A percentile compares a stretch with the other conserved stretches of the same genome.
Evolutionary conservation across 2,888 invertebrate genomes (phyloP).

Genomic region (Quadriops clusia): DNA sequence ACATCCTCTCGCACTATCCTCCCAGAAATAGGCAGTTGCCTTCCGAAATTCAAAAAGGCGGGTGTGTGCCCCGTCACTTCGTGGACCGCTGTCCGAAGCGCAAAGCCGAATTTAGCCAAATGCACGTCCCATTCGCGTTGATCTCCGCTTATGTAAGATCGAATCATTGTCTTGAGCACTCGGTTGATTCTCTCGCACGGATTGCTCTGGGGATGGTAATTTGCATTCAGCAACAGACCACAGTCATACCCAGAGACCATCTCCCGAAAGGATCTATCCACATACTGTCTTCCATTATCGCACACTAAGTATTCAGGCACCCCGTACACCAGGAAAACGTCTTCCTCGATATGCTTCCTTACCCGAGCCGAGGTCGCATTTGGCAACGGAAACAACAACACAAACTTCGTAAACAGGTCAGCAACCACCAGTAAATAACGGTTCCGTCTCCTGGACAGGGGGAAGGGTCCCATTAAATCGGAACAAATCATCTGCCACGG

Average conservation of each 20-base stretch:
- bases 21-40: neutral
- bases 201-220: neutral
- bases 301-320: slow-evolving; percentile 16
- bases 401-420: slow-evolving; percentile 14
- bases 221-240: too few species aligned
- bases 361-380: slow-evolving; percentile 6
- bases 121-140: neutral
- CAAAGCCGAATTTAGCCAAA: neutral
- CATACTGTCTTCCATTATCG: slow-evolving; percentile 20
- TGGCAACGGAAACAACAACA: slow-evolving; percentile 11
- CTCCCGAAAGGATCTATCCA: too few species aligned
- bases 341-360: slow-evolving; percentile 7
- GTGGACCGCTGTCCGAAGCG: neutral
- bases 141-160: neutral
- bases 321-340: slow-evolving; percentile 16
- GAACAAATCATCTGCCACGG: slow-evolving; percentile 13
- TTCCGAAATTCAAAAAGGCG: neutral
- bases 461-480: slow-evolving; percentile 14
- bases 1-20: slow-evolving; percentile 1
- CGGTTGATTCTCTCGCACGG: slow-evolving; percentile 1
- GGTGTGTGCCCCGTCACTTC: neutral
- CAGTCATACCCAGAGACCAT: too few species aligned
- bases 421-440: slow-evolving; percentile 9
- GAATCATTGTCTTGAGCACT: neutral
- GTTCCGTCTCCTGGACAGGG: slow-evolving; percentile 7